These are phyloP conservation scores for Glaucopsyche alexis DNA, from an alignment of 2,888 invertebrate species.

Conservation along the genomic window DNA sequence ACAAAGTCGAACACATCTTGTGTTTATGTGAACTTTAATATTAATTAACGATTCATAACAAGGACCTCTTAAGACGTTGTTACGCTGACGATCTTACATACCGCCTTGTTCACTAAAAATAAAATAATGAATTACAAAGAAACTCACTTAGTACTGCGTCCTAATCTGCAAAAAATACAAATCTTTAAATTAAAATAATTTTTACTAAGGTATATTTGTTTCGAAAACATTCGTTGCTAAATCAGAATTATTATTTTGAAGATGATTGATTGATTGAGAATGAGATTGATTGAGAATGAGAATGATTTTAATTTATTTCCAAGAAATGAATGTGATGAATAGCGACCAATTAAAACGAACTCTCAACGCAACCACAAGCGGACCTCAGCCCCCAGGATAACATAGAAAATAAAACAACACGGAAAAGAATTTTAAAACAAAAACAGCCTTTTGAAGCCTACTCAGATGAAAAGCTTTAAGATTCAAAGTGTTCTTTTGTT, in stretches of 20 bases:
- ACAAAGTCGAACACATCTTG: too few species aligned
- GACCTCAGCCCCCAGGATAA: not conserved
- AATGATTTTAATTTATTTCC: not conserved
- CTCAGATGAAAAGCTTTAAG: conserved; percentile 15
- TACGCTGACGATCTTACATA: not conserved
- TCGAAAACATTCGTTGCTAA: not conserved
- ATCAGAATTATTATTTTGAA: conserved; percentile 41
- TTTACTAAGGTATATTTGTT: too few species aligned
- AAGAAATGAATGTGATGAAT: conserved; percentile 36
- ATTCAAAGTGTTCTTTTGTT: conserved; percentile 20
- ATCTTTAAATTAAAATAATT: not conserved
- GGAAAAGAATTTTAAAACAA: not conserved
- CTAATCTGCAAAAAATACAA: not conserved
- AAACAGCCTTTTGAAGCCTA: conserved; percentile 16
- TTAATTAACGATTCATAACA: not conserved
- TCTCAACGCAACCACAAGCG: conserved; percentile 12
- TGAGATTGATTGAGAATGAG: too few species aligned
- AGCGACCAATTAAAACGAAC: conserved; percentile 36
- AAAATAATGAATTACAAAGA: not conserved
- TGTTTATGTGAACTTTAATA: not conserved
- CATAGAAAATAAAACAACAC: conserved; percentile 12
- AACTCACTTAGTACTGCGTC: not conserved
- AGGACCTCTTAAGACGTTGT: not conserved
- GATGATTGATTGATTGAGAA: too few species aligned
- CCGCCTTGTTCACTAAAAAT: not conserved